Evolutionary conservation across 1,140 invertebrate species (phyloP), one percentile per base, ranked within the genome.

Genomic region (Trachymyrmex cornetzi): DNA sequence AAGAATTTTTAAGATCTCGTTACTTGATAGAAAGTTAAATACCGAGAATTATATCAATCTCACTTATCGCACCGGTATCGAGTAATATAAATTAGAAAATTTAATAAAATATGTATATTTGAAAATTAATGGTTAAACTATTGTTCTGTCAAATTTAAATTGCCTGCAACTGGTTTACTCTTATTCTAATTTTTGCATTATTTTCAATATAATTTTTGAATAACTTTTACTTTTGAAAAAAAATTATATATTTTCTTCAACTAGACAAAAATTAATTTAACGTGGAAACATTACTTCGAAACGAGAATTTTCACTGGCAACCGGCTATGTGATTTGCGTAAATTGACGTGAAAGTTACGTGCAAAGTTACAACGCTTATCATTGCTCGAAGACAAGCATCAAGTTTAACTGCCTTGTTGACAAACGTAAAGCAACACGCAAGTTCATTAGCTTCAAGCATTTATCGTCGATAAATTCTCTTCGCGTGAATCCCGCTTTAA

Each of bases 371-470:
- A 69, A 48, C 53, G 80, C 80, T 82, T 82, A 74, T 82, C 67
- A 44, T 44, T 7, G 22, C 7, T 74, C 16, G 14, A 72, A 82
- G 80, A 82, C 38, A 82, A 82, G 27, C 67, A 74, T 82, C 55
- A 59, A 74, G 80, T 82, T 82, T 74, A 82, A 82, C 22, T 61
- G 34, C 19, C 53, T 82, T 74, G 80, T 74, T 74, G 53, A 74
- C 30, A 82, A 12, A 30, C 34, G 53, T 57, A 72, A 82, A 82
- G 55, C 57, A 72, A 71, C 66, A 57, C 30, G 34, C 66, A 82
- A 82, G 67, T 82, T 82, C 50, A 82, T 82, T 82, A 82, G 67
- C 55, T 82, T 48, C 34, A 74, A 82, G n/a, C 67, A 74, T 74
- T 82, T 74, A 82, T 72, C 66, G 19, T 57, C 22, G 53, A 19